Conservation (phyloP, 1,140 invertebrate genomes). For the Meteorus sp. region DNA sequence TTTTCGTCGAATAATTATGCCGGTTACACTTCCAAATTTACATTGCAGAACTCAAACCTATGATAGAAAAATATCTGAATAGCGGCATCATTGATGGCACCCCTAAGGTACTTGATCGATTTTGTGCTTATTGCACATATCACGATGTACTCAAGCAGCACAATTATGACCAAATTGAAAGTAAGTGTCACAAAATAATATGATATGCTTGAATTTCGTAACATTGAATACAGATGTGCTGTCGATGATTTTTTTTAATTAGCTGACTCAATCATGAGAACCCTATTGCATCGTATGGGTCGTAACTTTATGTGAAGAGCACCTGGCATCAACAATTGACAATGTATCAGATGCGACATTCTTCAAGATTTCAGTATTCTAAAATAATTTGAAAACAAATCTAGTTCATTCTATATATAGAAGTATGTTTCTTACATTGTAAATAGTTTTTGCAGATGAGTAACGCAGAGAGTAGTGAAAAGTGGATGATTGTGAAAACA, state of each 20-base stretch:
- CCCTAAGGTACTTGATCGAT: slow-evolving; percentile 45
- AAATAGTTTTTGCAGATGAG: no score
- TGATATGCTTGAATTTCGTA: no score
- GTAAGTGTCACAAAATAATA: no score
- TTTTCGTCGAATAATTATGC: slow-evolving; percentile 6
- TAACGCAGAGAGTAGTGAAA: not conserved
- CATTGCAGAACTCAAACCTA: slow-evolving; percentile 51
- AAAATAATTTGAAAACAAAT: not conserved
- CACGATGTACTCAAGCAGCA: slow-evolving; percentile 61
- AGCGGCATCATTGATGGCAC: slow-evolving; percentile 42
- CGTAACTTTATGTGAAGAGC: slow-evolving; percentile 41
- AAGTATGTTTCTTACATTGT: no score
- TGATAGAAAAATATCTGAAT: slow-evolving; percentile 57
- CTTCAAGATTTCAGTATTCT: not conserved
- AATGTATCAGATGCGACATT: not conserved
- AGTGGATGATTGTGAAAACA: no score
- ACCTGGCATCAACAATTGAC: slow-evolving; percentile 25
- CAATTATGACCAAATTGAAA: slow-evolving; percentile 35
- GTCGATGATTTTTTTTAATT: slow-evolving; percentile 28
- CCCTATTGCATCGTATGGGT: slow-evolving; percentile 31
- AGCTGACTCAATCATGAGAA: slow-evolving; percentile 38
- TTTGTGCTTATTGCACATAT: slow-evolving; percentile 65
- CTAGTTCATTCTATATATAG: no score
- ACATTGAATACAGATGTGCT: no score
- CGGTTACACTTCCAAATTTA: not conserved